Evolutionary conservation across 2,113 vertebrate genomes (phyloP).

Genomic region (Ceyx melanurus): DNA sequence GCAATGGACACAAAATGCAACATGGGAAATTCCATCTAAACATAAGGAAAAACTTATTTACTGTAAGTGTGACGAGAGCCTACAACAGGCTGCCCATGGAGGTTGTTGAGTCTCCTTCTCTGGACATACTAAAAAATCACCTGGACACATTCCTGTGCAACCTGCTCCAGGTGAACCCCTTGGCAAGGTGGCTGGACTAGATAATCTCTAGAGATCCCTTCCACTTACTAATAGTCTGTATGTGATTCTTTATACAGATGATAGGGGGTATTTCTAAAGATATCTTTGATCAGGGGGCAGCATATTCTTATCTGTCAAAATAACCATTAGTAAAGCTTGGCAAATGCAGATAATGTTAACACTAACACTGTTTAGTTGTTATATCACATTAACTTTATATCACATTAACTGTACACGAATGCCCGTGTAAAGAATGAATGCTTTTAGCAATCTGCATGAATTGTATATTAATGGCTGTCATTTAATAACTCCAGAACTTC

Average conservation of each 20-base stretch:
- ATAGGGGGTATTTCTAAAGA: not conserved
- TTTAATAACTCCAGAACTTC: not conserved
- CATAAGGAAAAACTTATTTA: too few species aligned
- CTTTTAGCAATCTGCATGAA: not conserved
- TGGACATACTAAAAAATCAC: too few species aligned
- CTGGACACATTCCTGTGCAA: too few species aligned
- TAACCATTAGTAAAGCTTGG: not conserved
- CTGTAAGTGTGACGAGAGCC: too few species aligned
- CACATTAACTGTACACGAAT: not conserved
- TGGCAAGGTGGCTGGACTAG: too few species aligned
- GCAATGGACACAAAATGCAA: too few species aligned
- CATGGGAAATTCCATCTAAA: too few species aligned
- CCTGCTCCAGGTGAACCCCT: too few species aligned
- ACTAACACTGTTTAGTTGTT: not conserved
- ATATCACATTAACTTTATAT: not conserved
- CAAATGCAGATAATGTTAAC: not conserved
- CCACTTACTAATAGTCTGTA: too few species aligned
- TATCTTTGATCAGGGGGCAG: not conserved
- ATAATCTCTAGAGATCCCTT: too few species aligned
- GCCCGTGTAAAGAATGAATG: not conserved
- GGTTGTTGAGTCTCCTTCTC: too few species aligned
- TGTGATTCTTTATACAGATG: not conserved
- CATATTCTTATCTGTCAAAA: not conserved
- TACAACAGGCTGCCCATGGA: too few species aligned
- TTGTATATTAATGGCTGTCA: rapidly evolving